Evolutionary conservation across 2,888 invertebrate genomes (phyloP).

Genomic region (Eupithecia abbreviata): DNA sequence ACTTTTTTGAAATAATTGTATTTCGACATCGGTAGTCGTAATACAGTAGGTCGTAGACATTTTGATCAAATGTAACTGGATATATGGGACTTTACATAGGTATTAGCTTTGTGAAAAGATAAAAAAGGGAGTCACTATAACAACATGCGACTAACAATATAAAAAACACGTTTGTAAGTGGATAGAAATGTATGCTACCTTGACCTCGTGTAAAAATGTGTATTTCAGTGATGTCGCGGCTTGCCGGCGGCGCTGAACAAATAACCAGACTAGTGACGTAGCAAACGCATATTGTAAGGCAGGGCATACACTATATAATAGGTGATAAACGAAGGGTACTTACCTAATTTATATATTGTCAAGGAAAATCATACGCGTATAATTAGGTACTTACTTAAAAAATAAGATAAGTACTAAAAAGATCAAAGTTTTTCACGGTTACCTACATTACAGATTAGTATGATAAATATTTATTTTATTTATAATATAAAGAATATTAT

Average conservation of each 20-base stretch:
- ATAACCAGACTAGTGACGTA: constrained; percentile 69
- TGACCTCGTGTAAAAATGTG: constrained; percentile 71
- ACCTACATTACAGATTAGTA: too few relatives aligned
- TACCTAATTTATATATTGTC: too few relatives aligned
- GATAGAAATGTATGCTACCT: constrained; percentile 50
- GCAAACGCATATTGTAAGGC: constrained; percentile 38
- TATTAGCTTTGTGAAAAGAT: neutral
- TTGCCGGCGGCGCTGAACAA: constrained; percentile 51
- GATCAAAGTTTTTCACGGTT: too few relatives aligned
- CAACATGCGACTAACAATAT: neutral
- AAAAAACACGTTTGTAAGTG: constrained; percentile 4
- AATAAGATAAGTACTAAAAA: too few relatives aligned
- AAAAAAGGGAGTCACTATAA: neutral
- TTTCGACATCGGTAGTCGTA: neutral
- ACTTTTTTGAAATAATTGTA: neutral
- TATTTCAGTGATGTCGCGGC: constrained; percentile 55
- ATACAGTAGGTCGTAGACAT: neutral
- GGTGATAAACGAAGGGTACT: neutral
- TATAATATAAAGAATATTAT: too few relatives aligned
- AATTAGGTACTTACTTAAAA: too few relatives aligned
- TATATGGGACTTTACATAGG: too few relatives aligned
- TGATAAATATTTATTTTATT: too few relatives aligned
- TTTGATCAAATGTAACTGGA: neutral
- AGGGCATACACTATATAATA: constrained; percentile 26
- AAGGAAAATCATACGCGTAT: too few relatives aligned